Base-by-base conservation (phyloP, 2,113 vertebrate species). In the Perca schrenkii region DNA sequence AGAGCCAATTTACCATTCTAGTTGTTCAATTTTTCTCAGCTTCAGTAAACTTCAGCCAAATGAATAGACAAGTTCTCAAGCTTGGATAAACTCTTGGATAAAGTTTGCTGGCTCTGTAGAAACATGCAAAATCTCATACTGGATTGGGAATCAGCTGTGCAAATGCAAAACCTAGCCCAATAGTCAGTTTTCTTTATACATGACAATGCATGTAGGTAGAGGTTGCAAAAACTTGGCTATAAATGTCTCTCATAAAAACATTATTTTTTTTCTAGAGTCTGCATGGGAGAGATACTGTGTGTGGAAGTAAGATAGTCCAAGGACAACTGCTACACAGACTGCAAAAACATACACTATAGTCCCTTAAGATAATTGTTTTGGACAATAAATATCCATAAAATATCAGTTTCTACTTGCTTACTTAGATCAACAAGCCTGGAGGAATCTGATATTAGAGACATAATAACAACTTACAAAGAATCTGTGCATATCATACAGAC, bases 281-380 rank as follows among this genome's bases (percentile, higher is more conserved):
- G 34, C 40, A 14, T 5, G 14, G 46, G 16, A 85, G 67, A 80
- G 49, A 83, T 77, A 82, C 34, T 89, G 67, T 66, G 25, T 67
- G 63, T 67, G 63, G 49, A 76, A 68, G 84, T 79, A 79, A 79
- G 56, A 74, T 43, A 56, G 63, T 58, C 58, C 58, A 66, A 63
- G 43, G 62, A 21, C 6, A 49, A 46, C 47, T 47, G 31, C 21
- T n/a, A 0, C 17, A 22, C 43, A 61, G 14, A 10, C 70, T 10
- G 52, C 22, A 50, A 36, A 47, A 40, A 43, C 40, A 53, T 47
- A 28, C 28, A 28, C 28, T 28, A 72, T 15, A 8, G 54, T 8
- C 52, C 62, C 16, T 54, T 21, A 12, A 52, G 11, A 57, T 34
- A n/a, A 31, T 61, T 36, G n/a, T 69, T 31, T 31, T 62, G 17